Conservation (phyloP, 2,888 invertebrate species). For the Himalopsyche kuldschensis region DNA sequence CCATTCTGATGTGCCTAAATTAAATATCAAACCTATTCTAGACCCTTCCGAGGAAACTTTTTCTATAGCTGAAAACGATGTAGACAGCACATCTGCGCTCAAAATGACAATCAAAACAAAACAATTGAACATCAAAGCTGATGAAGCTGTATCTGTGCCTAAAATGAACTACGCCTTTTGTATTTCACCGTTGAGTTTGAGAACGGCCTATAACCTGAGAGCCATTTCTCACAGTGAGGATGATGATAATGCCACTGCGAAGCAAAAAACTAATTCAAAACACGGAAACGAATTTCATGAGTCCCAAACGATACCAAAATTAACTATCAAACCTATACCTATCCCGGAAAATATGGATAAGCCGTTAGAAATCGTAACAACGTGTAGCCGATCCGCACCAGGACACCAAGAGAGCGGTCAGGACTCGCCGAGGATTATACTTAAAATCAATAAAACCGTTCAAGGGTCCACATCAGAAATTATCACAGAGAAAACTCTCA, state of each 20-base stretch:
- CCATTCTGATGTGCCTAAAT: conserved; percentile 40
- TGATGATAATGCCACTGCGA: neutral
- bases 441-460: conserved; percentile 68
- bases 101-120: conserved; percentile 9
- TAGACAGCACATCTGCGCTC: neutral
- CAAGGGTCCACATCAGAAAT: conserved; percentile 58
- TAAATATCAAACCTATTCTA: conserved; percentile 41
- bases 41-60: conserved; percentile 20
- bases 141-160: conserved; percentile 6
- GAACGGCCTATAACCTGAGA: conserved; percentile 36
- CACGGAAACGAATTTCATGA: conserved; percentile 28
- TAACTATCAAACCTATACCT: conserved; percentile 53
- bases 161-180: conserved; percentile 40
- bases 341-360: conserved; percentile 43
- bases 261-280: conserved; percentile 42
- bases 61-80: neutral
- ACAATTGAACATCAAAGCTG: conserved; percentile 9
- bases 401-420: conserved; percentile 52
- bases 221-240: neutral
- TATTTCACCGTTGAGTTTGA: too few species aligned
- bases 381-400: conserved; percentile 47
- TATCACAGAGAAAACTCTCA: conserved; percentile 45
- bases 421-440: conserved; percentile 62
- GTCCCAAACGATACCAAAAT: conserved; percentile 53
- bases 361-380: conserved; percentile 56